Evolutionary conservation across 2,888 invertebrate species (phyloP).

Genomic region (Dorcus parallelipipedus): DNA sequence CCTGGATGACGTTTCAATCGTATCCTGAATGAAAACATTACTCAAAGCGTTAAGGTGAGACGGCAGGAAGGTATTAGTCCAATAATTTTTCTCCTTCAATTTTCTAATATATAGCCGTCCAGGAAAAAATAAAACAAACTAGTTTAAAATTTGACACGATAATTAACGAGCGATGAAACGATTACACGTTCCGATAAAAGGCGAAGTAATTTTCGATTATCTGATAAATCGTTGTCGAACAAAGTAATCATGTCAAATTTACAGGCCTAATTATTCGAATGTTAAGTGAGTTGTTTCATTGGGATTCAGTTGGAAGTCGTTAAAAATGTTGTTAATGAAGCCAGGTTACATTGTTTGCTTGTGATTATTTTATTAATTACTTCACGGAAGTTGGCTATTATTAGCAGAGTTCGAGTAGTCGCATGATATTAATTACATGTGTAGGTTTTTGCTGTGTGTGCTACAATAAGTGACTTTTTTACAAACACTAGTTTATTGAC

Average conservation of each 20-base stretch:
- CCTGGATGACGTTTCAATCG: background rate
- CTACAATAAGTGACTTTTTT: too few species aligned
- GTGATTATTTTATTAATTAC: background rate
- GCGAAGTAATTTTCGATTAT: constrained; percentile 1
- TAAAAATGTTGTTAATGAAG: background rate
- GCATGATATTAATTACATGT: background rate
- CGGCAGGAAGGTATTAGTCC: background rate
- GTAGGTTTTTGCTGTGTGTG: too few species aligned
- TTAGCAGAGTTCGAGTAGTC: background rate
- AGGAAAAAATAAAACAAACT: background rate
- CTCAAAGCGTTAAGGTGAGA: background rate
- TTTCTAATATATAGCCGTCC: background rate
- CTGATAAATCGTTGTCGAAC: constrained; percentile 6
- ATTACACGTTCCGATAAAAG: constrained; percentile 7
- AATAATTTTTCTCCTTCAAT: constrained; percentile 4
- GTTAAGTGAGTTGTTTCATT: background rate
- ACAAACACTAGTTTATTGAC: background rate
- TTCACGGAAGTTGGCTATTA: background rate
- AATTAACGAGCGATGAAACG: constrained; percentile 11
- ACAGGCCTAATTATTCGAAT: background rate
- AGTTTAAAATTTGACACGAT: constrained; percentile 12
- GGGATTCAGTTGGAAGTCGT: too few species aligned
- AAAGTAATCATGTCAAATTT: constrained; percentile 2
- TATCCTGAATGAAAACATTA: background rate
- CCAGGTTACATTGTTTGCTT: background rate